Percentiles rank a stretch among this genome's conserved stretches.
phyloP scores from a whole-genome alignment of 1,140 invertebrate genomes.

The Nephila pilipes region DNA sequence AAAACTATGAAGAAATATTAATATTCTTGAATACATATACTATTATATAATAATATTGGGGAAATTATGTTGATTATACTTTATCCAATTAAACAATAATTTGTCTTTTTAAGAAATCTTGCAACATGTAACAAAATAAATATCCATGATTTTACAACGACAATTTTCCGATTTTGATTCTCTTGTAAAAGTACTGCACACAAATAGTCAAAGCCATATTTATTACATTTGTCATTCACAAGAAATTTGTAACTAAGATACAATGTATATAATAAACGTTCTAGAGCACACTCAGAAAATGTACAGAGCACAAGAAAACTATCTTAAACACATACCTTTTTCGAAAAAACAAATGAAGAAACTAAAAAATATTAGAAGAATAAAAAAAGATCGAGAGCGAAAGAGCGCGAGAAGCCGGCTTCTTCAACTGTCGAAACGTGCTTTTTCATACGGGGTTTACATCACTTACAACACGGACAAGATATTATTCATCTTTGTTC shows the following conservation, averaged over 20 bases:
- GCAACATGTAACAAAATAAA: too few relatives aligned
- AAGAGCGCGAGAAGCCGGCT: conserved; percentile 19
- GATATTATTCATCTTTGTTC: neutral
- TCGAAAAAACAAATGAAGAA: neutral
- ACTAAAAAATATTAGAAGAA: conserved; percentile 22
- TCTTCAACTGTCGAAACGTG: neutral
- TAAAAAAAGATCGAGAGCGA: neutral
- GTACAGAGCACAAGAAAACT: neutral
- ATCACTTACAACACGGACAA: neutral
- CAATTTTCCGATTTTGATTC: neutral
- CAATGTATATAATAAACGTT: too few relatives aligned
- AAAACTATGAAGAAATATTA: too few relatives aligned
- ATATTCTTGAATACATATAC: too few relatives aligned
- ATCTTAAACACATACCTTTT: neutral
- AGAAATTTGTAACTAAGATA: too few relatives aligned
- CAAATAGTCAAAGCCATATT: neutral
- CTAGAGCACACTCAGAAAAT: too few relatives aligned
- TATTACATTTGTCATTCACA: neutral
- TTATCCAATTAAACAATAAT: too few relatives aligned
- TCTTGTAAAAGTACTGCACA: too few relatives aligned
- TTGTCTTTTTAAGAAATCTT: too few relatives aligned
- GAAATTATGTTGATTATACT: too few relatives aligned
- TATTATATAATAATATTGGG: too few relatives aligned
- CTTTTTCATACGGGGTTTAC: conserved; percentile 11
- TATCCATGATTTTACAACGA: neutral